Base-by-base conservation (phyloP, 23 tunicate genomes). In the Phallusia fumigata region DNA sequence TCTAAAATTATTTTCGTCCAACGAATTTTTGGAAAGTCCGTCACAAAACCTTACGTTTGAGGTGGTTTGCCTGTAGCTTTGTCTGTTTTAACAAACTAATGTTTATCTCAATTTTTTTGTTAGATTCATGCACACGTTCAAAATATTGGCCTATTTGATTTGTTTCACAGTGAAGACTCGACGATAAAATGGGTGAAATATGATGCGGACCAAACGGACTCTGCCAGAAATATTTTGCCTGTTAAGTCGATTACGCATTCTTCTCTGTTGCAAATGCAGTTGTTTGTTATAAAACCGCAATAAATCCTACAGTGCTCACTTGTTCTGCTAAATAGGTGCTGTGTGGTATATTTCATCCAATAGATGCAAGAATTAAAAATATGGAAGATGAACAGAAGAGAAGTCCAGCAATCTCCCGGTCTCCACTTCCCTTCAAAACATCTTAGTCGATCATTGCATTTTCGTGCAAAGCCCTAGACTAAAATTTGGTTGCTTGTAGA, bases 21-120 rank as follows among this genome's bases (percentile, higher is more conserved):
- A 72, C 32, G 79, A 24, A 30, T 15, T 44, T 16, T 30, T 45
- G 22, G 16, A 26, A 44, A 36, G 12, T 34, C 28, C 79, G 19
- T 73, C 86, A 24, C 50, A 77, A 13, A 19, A 34, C 51, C 58
- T 28, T n/a, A 77, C 88, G 30, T 84, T 84, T 84, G 88, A 84
- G 88, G 88, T 84, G 49, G 18, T 0, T 82, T 30, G 16, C 28
- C 13, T 58, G 16, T 58, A 6, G 69, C 13, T 8, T 22, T 21
- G 69, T 24, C 3, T 22, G 69, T 13, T 58, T 58, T 58, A 58
- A 8, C 69, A 22, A 58, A 6, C 28, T 13, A 22, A 24, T 1
- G 11, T 58, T 24, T 24, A 51, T n/a, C n/a, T 40, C 8, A 40
- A 3, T 40, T 40, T 40, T 40, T 40, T 40, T 40, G 47, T 40